Percentiles rank a stretch among this genome's conserved stretches.
phyloP scores from a whole-genome alignment of 2,888 invertebrate genomes.

The Himalopsyche tibetana region DNA sequence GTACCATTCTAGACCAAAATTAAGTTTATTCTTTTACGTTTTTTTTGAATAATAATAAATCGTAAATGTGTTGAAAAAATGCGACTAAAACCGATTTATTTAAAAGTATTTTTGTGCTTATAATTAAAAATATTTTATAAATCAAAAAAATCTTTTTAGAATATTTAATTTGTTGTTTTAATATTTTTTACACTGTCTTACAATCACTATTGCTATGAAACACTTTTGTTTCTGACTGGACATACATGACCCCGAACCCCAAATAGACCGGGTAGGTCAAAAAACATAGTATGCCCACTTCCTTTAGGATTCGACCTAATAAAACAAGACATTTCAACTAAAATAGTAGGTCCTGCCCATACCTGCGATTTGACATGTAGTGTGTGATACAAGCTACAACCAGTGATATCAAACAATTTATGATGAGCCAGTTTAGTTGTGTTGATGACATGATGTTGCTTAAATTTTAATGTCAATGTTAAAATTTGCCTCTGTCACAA shows the following conservation, averaged over 20 bases:
- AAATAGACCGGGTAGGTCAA: slow-evolving; percentile 22
- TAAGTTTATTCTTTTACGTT: too few relatives aligned
- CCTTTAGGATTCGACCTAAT: slow-evolving; percentile 26
- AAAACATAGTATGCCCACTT: slow-evolving; percentile 31
- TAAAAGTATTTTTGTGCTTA: too few relatives aligned
- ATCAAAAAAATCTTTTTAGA: not conserved
- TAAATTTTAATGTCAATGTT: too few relatives aligned
- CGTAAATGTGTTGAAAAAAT: too few relatives aligned
- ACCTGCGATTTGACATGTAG: slow-evolving; percentile 32
- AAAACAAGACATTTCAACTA: slow-evolving; percentile 39
- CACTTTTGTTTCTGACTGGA: not conserved
- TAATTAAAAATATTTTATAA: too few relatives aligned
- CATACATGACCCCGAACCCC: not conserved
- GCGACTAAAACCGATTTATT: too few relatives aligned
- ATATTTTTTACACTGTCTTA: not conserved
- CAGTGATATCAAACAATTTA: not conserved
- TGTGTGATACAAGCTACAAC: slow-evolving; percentile 24
- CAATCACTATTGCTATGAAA: not conserved
- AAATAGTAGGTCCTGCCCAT: slow-evolving; percentile 30
- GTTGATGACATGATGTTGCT: too few relatives aligned
- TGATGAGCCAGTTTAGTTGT: not conserved
- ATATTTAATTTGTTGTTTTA: not conserved
- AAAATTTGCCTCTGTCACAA: too few relatives aligned
- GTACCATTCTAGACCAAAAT: too few relatives aligned
- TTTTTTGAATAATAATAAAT: too few relatives aligned